Evolutionary conservation across 92 coral and sea anemone genomes (phyloP).

Genomic region (Umimayanthus chanpuru): DNA sequence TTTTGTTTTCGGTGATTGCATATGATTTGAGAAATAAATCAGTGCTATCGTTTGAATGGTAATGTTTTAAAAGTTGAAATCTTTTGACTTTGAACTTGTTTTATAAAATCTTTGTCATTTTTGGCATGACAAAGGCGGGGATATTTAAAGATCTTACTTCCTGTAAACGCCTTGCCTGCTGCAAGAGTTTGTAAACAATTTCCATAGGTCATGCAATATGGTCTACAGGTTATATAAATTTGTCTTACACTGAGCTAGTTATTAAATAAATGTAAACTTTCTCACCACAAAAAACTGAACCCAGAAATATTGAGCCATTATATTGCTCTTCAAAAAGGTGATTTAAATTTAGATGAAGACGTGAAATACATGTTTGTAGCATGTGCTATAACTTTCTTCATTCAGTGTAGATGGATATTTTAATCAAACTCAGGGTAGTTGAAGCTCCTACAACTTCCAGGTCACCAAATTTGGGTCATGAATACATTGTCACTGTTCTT

Average conservation of each 20-base stretch:
- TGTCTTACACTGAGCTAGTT: not conserved
- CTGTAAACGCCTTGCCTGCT: constrained; percentile 21
- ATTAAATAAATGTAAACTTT: not conserved
- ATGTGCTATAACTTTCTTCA: not conserved
- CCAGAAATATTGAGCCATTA: not conserved
- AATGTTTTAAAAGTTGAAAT: not conserved
- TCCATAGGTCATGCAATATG: constrained; percentile 27
- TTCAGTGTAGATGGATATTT: not conserved
- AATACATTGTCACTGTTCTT: too few species aligned
- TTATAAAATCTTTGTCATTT: not conserved
- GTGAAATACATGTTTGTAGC: too few species aligned
- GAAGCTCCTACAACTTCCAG: too few species aligned
- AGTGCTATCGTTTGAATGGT: too few species aligned
- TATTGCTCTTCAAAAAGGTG: not conserved
- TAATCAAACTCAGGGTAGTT: not conserved
- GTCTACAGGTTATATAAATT: not conserved
- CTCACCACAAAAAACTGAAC: not conserved
- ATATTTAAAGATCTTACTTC: constrained; percentile 34
- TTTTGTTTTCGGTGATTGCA: not conserved
- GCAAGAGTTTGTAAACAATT: constrained; percentile 35
- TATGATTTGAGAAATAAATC: not conserved
- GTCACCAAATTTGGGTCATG: too few species aligned
- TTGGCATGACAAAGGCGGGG: not conserved
- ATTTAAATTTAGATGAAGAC: not conserved
- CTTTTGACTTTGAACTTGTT: not conserved